Evolutionary conservation across 2,113 vertebrate genomes (phyloP), one percentile per base, ranked within the genome.

Genomic region (Eurypyga helias): DNA sequence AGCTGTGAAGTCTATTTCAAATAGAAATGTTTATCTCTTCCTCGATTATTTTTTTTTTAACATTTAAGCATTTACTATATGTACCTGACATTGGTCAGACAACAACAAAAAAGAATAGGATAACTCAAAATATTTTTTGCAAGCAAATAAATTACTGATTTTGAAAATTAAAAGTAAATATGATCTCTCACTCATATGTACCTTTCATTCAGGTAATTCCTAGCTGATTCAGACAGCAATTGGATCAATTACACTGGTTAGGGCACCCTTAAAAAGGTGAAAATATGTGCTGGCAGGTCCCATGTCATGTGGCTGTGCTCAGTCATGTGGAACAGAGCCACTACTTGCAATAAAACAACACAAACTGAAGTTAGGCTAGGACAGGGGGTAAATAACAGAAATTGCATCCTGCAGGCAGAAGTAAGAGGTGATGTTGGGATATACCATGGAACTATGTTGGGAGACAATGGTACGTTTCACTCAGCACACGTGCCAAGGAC

Each of bases 341-440:
- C 54, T 72, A 7, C 34, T 73, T 31, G 18, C 65, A 69, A 38
- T 33, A 41, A 89, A 86, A 57, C n/a, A 46, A 38, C 25, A 29
- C 36, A 34, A 70, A 93, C 33, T 34, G 45, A 67, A 18, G 69
- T 70, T 60, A 11, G 10, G 55, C 2, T 67, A 23, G 72, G 43
- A 64, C 48, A 58, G 43, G 24, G 84, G 36, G 34, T 43, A 91
- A 94, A 62, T 36, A 81, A 62, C 51, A 90, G 73, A 90, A 92
- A 55, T 82, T 91, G 43, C 51, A 82, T 6, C 48, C 57, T 87
- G 16, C 36, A 70, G 69, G 48, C 38, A 67, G 51, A 92, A 81
- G 83, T 86, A 62, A 57, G 55, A 64, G 33, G 33, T 75, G 71
- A 4, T 80, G 45, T 1, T 61, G 57, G 36, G 55, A 92, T 62